These are phyloP conservation scores for Plectrocnemia conspersa DNA, from an alignment of 1,140 invertebrate genomes.

Conservation along the genomic window DNA sequence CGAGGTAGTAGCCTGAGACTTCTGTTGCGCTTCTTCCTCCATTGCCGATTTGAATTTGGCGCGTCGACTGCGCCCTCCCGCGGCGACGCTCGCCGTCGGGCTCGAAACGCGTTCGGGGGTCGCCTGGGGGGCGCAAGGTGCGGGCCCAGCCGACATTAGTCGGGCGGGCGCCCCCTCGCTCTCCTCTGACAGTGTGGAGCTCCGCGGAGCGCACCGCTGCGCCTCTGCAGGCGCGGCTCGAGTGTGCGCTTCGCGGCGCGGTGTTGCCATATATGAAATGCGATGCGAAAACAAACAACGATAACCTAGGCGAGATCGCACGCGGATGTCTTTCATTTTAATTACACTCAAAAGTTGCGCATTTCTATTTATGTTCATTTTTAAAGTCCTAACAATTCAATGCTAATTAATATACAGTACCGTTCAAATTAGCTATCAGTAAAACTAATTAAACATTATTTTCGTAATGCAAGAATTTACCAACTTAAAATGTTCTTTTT, in stretches of 20 bases:
- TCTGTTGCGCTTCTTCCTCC: too few species aligned
- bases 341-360: too few species aligned
- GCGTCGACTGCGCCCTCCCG: background rate
- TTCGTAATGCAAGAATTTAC: too few species aligned
- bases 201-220: background rate
- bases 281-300: background rate
- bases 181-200: background rate
- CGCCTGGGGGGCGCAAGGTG: slow-evolving; percentile 21
- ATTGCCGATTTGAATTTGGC: slow-evolving; percentile 32
- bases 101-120: background rate
- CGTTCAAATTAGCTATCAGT: too few species aligned
- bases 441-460: too few species aligned
- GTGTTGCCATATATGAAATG: background rate
- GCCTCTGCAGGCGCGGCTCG: background rate
- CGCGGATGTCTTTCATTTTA: too few species aligned
- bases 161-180: background rate
- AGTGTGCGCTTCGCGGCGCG: background rate
- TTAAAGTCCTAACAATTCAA: too few species aligned
- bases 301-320: background rate
- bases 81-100: background rate
- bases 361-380: too few species aligned
- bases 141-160: slow-evolving; percentile 5
- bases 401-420: too few species aligned
- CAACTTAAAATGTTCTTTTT: too few species aligned
- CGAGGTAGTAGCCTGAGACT: too few species aligned